Evolutionary conservation across 2,113 vertebrate species (phyloP).

Genomic region (Tupaia tana): DNA sequence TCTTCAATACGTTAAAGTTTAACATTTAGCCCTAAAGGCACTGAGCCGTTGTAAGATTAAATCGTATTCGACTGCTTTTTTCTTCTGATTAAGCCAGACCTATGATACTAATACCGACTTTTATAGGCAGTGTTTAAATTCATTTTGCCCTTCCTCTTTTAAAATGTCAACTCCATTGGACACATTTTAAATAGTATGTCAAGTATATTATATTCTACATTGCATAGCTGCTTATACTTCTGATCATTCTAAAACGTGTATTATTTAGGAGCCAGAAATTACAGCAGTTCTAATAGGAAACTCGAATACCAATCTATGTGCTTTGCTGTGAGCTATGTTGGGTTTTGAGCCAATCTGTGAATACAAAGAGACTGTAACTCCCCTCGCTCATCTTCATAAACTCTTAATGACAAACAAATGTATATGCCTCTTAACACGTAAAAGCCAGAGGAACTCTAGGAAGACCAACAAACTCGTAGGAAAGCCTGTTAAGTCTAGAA

Average conservation of each 20-base stretch:
- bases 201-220: background rate
- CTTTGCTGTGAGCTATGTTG: background rate
- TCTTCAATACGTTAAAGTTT: background rate
- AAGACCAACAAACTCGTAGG: background rate
- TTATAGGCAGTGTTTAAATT: slow-evolving; percentile 31
- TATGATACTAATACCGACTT: background rate
- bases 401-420: slow-evolving; percentile 37
- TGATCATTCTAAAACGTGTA: background rate
- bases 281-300: slow-evolving; percentile 10
- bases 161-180: background rate
- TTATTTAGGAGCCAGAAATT: slow-evolving; percentile 21
- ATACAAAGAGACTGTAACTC: background rate
- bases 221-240: background rate
- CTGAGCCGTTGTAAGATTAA: background rate
- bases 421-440: background rate
- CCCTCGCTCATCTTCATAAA: slow-evolving; percentile 21
- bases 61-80: background rate
- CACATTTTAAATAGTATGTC: slow-evolving; percentile 20
- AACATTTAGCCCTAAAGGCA: slow-evolving; percentile 12
- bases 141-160: background rate
- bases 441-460: background rate
- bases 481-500: background rate
- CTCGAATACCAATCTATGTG: background rate
- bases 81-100: slow-evolving; percentile 32
- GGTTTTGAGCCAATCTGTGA: slow-evolving; percentile 11